A percentile compares a stretch with the other conserved stretches of the same genome.
Evolutionary conservation across 1,140 invertebrate species (phyloP).

Genomic region (Pseudomyrmex dendroicus): DNA sequence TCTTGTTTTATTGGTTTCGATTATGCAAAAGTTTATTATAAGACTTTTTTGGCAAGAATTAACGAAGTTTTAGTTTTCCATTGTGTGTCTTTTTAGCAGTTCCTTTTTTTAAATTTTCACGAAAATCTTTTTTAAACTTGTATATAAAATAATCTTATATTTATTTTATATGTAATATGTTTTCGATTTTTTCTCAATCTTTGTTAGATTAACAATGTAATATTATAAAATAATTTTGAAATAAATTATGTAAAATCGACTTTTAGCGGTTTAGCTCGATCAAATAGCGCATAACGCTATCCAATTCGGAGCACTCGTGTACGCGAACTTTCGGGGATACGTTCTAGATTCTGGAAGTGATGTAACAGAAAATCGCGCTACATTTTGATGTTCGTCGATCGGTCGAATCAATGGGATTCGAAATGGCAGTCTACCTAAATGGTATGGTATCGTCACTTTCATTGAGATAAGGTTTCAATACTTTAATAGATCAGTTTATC

Average conservation of each 20-base stretch:
- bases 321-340: not conserved
- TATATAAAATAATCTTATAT: not conserved
- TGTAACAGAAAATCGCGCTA: slow-evolving; percentile 21
- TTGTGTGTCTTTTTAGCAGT: not conserved
- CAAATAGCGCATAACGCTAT: not conserved
- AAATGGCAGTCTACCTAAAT: slow-evolving; percentile 66
- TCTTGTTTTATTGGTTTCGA: not conserved
- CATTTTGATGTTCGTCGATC: slow-evolving; percentile 34
- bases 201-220: too few relatives aligned
- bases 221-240: not conserved
- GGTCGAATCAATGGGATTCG: slow-evolving; percentile 59
- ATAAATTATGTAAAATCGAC: not conserved
- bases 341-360: slow-evolving; percentile 27
- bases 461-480: slow-evolving; percentile 81
- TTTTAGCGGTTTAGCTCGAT: not conserved
- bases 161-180: too few relatives aligned
- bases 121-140: not conserved
- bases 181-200: too few relatives aligned
- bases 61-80: too few relatives aligned
- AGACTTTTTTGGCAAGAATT: not conserved
- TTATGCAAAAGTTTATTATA: not conserved
- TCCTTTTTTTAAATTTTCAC: not conserved
- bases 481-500: slow-evolving; percentile 73
- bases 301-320: not conserved
- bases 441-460: slow-evolving; percentile 74